Percentiles rank a stretch among this genome's conserved stretches.
Evolutionary conservation across 2,113 vertebrate genomes (phyloP).

Genomic region (Lepus europaeus): DNA sequence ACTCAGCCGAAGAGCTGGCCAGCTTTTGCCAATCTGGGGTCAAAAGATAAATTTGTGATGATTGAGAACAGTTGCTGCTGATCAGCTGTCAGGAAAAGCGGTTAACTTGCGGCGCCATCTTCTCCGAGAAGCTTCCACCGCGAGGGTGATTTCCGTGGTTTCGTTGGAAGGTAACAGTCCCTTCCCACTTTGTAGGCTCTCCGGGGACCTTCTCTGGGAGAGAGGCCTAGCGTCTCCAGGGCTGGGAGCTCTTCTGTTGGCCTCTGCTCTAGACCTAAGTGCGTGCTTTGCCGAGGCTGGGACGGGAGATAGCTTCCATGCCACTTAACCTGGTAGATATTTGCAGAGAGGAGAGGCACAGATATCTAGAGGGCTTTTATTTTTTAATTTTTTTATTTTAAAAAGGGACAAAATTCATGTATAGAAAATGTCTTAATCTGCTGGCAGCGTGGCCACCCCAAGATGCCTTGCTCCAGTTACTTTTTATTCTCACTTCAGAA

Average conservation of each 20-base stretch:
- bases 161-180: neutral
- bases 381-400: too few species aligned
- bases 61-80: conserved; percentile 75
- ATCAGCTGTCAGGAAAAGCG: conserved; percentile 58
- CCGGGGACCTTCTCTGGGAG: conserved; percentile 43
- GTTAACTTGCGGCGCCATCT: conserved; percentile 63
- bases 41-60: conserved; percentile 75
- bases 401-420: too few species aligned
- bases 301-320: conserved; percentile 14
- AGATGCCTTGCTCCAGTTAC: conserved; percentile 40
- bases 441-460: neutral
- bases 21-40: conserved; percentile 68
- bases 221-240: conserved; percentile 40
- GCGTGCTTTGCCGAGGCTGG: conserved; percentile 40
- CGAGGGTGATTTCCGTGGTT: conserved; percentile 62
- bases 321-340: conserved; percentile 53
- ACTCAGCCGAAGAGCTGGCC: conserved; percentile 63
- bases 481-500: conserved; percentile 59
- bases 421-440: neutral
- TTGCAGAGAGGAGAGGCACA: conserved; percentile 23
- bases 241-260: neutral
- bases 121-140: conserved; percentile 65
- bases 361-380: conserved; percentile 1
- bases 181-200: conserved; percentile 39
- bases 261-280: conserved; percentile 40